Evolutionary conservation across 2,888 invertebrate species (phyloP).

Genomic region (Malthinus flaveolus): DNA sequence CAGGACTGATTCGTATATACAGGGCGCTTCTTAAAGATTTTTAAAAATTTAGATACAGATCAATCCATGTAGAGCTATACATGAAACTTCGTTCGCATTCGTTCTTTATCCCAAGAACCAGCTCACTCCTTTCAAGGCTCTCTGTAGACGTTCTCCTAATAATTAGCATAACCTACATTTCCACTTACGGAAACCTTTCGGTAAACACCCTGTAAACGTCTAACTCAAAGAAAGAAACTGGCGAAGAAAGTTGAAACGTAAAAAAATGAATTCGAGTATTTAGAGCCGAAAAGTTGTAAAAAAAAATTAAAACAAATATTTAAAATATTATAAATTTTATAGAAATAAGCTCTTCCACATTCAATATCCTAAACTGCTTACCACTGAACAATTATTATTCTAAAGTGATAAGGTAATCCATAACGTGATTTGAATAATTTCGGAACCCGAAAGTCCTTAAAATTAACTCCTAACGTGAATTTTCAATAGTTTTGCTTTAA

Average conservation of each 20-base stretch:
- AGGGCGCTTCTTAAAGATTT: too few relatives aligned
- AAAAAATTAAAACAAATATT: not conserved
- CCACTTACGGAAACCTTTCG: too few relatives aligned
- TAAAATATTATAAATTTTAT: not conserved
- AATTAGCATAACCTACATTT: too few relatives aligned
- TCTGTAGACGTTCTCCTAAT: too few relatives aligned
- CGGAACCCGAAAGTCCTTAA: constrained; percentile 9
- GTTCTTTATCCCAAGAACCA: too few relatives aligned
- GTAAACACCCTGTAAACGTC: too few relatives aligned
- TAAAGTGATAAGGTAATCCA: constrained; percentile 14
- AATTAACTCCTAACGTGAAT: constrained; percentile 4
- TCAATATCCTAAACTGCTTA: constrained; percentile 11
- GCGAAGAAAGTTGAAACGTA: not conserved
- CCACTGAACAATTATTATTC: constrained; percentile 11
- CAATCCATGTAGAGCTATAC: too few relatives aligned
- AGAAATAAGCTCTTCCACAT: constrained; percentile 4
- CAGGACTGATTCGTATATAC: too few relatives aligned
- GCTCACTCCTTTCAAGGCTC: too few relatives aligned
- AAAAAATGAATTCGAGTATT: not conserved
- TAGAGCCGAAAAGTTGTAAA: not conserved
- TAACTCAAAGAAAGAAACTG: too few relatives aligned
- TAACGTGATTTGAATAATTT: constrained; percentile 14
- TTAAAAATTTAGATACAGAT: too few relatives aligned
- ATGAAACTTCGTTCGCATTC: too few relatives aligned
- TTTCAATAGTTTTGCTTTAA: constrained; percentile 10